Evolutionary conservation across 2,797 vertebrate genomes (phyloP).

Genomic region (Galaxias olidus): DNA sequence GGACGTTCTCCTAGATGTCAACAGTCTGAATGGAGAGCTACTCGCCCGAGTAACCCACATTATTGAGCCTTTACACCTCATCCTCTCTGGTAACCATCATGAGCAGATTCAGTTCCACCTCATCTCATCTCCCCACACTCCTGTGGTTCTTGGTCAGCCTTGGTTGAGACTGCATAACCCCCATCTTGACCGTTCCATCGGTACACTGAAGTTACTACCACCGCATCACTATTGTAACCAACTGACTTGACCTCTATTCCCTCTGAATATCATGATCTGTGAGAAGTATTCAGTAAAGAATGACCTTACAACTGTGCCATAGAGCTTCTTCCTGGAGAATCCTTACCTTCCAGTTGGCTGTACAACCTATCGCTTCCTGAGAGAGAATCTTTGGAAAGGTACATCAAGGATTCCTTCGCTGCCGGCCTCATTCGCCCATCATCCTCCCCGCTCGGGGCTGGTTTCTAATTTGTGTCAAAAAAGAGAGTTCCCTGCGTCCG

Average conservation of each 20-base stretch:
- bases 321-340: neutral
- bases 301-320: no score
- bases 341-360: neutral
- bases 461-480: neutral
- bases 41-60: neutral
- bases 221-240: no score
- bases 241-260: neutral
- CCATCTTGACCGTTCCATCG: no score
- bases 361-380: neutral
- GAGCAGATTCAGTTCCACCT: neutral
- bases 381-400: neutral
- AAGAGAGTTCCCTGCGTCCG: neutral
- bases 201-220: no score
- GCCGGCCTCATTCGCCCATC: neutral
- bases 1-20: neutral
- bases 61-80: neutral
- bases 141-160: neutral
- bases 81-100: neutral
- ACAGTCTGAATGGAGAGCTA: neutral
- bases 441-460: neutral
- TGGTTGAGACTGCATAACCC: neutral
- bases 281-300: no score
- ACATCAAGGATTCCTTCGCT: no score
- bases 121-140: neutral
- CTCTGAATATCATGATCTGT: neutral